phyloP scores from a whole-genome alignment of 2,113 vertebrate species.

The Tupaia chinensis region DNA sequence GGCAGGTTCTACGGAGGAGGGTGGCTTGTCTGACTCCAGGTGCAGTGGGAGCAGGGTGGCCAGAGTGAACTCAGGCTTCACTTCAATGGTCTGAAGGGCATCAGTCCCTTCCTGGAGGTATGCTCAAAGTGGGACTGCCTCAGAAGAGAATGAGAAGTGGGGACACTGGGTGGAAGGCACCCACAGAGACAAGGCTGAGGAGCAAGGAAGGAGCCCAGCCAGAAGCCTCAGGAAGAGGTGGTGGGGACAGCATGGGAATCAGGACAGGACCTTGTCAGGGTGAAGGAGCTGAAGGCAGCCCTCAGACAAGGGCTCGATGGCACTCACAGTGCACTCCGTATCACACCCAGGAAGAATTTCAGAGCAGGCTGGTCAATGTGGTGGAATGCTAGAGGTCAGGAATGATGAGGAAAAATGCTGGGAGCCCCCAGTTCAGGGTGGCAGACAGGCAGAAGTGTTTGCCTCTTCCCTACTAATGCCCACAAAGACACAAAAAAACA shows the following conservation, averaged over 20 bases:
- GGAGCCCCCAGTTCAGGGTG: neutral
- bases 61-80: no score
- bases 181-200: neutral
- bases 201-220: rapidly evolving
- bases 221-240: neutral
- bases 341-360: neutral
- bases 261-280: neutral
- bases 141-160: neutral
- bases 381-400: neutral
- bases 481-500: neutral
- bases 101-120: neutral
- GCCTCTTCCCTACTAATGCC: neutral
- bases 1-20: neutral
- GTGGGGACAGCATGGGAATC: no score
- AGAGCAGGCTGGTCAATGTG: no score
- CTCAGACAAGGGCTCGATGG: neutral
- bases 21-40: neutral
- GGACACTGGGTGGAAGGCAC: neutral
- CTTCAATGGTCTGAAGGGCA: neutral
- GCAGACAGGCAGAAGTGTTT: neutral
- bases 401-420: neutral
- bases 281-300: neutral
- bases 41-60: no score
- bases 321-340: no score
- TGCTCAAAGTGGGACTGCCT: neutral